Percentiles rank a stretch among this genome's conserved stretches.
These are phyloP conservation scores for Albula glossodonta DNA, from an alignment of 2,113 vertebrate species.

Conservation along the genomic window DNA sequence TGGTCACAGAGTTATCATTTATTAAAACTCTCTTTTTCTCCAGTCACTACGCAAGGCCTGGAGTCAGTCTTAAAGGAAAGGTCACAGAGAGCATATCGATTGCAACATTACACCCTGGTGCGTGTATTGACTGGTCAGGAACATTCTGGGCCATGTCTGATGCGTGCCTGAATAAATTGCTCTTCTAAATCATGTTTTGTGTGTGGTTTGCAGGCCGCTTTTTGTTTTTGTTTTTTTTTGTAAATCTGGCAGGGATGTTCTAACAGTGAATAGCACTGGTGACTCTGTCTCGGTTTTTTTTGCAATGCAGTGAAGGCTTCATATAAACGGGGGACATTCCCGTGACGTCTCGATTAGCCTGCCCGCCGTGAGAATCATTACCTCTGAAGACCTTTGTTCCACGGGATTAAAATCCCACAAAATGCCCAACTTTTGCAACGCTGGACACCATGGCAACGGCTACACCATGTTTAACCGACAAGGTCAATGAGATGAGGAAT, in stretches of 20 bases:
- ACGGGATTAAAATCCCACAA: background rate
- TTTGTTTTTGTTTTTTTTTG: background rate
- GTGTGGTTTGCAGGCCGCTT: background rate
- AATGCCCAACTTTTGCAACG: slow-evolving; percentile 4
- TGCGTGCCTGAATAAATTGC: background rate
- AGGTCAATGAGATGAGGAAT: slow-evolving; percentile 2
- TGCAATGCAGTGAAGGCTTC: background rate
- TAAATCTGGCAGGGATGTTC: background rate
- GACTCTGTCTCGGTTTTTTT: background rate
- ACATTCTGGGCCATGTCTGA: background rate
- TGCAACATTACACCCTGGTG: background rate
- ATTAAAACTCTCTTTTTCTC: slow-evolving; percentile 10
- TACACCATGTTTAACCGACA: background rate
- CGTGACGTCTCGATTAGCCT: background rate
- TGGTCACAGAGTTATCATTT: background rate
- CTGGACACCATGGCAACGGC: background rate
- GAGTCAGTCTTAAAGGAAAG: slow-evolving; percentile 11
- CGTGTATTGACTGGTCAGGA: background rate
- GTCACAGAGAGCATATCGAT: background rate
- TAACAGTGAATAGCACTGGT: background rate
- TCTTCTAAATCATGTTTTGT: slow-evolving; percentile 15
- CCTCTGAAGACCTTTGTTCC: background rate
- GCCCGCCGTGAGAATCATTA: background rate
- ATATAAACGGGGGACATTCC: background rate
- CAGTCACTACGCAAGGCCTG: background rate